Percentiles rank a stretch among this genome's conserved stretches.
Evolutionary conservation across 1,140 invertebrate genomes (phyloP).

Genomic region (Sinonovacula constricta): DNA sequence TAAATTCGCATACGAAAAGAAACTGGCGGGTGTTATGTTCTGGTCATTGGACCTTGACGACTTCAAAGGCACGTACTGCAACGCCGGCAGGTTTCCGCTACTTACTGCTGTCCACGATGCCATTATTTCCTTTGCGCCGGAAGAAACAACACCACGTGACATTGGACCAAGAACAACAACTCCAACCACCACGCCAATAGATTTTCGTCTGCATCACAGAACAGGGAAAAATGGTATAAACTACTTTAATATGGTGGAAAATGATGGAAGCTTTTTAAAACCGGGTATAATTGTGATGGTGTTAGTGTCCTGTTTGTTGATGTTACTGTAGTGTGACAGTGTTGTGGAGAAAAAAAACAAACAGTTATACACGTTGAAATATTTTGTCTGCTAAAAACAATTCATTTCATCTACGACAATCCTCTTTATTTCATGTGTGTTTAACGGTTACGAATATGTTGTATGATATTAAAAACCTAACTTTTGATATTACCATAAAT

Average conservation of each 20-base stretch:
- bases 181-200: conserved; percentile 30
- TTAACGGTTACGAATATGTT: no score
- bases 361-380: no score
- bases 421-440: no score
- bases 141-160: background rate
- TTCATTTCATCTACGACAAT: no score
- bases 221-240: conserved; percentile 38
- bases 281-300: no score
- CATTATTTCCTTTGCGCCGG: conserved; percentile 6
- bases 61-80: conserved; percentile 70
- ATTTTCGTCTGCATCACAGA: conserved; percentile 21
- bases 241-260: conserved; percentile 5
- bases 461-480: no score
- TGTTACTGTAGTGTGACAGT: no score
- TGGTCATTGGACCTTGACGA: conserved; percentile 83
- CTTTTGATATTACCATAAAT: no score
- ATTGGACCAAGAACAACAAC: conserved; percentile 3
- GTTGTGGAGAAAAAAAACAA: no score
- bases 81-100: conserved; percentile 81
- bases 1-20: conserved; percentile 63
- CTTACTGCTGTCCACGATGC: conserved; percentile 78
- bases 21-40: conserved; percentile 82
- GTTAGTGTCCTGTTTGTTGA: no score
- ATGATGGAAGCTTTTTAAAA: no score
- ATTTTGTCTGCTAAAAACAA: no score